phyloP scores from a whole-genome alignment of 2,113 vertebrate genomes.

The Hippocampus comes region DNA sequence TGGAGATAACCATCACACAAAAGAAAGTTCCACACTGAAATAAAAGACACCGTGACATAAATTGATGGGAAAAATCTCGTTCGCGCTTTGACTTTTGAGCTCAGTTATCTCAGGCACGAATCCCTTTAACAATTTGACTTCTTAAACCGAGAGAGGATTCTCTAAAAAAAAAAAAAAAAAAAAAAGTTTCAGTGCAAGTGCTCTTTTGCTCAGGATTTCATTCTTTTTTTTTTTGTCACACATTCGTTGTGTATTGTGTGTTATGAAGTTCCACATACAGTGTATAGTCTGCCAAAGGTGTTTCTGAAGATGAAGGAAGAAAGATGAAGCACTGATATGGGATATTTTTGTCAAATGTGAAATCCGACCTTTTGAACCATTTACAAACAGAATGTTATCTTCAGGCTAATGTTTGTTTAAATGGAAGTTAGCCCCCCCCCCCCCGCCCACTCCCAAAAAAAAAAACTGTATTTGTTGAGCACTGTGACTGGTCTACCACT shows the following conservation, averaged over 20 bases:
- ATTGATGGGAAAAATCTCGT: not conserved
- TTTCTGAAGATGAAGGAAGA: not conserved
- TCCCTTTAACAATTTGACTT: not conserved
- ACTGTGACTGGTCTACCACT: not conserved
- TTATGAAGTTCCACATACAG: not conserved
- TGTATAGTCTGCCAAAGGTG: too few relatives aligned
- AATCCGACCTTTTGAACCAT: not conserved
- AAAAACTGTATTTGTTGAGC: not conserved
- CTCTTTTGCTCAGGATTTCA: too few relatives aligned
- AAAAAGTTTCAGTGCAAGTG: not conserved
- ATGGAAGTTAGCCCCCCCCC: not conserved
- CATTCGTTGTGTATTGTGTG: too few relatives aligned
- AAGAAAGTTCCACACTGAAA: not conserved
- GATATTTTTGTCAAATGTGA: not conserved
- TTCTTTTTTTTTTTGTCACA: too few relatives aligned
- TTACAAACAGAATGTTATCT: not conserved
- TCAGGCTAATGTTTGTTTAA: not conserved
- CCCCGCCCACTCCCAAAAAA: constrained; percentile 3
- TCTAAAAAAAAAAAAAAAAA: not conserved
- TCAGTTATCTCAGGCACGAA: not conserved
- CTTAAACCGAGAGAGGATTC: not conserved
- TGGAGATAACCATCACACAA: not conserved
- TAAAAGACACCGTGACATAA: not conserved
- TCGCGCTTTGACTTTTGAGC: not conserved
- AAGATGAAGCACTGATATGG: not conserved